Evolutionary conservation across 2,113 vertebrate species (phyloP).

Genomic region (Thamnaconus septentrionalis): DNA sequence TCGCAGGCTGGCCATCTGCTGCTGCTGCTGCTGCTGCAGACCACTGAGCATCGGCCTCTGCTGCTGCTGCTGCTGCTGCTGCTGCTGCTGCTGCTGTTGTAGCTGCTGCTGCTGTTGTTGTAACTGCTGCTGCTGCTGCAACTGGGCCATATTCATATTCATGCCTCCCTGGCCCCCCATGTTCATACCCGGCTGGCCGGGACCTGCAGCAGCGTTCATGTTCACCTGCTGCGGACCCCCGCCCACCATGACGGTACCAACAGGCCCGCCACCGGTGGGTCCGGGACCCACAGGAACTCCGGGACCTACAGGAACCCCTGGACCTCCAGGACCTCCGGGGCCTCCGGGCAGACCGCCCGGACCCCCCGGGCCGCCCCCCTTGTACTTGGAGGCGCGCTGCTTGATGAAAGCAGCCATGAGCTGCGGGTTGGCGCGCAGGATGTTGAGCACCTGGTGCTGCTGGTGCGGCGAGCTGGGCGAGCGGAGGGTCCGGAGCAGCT

Average conservation of each 20-base stretch:
- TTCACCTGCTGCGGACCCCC: slow-evolving; percentile 76
- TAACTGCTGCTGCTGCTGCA: slow-evolving; percentile 77
- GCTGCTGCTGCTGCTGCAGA: slow-evolving; percentile 73
- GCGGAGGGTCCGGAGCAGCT: slow-evolving; percentile 73
- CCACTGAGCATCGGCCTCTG: slow-evolving; percentile 71
- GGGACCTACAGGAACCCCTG: slow-evolving; percentile 49
- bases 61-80: slow-evolving; percentile 80
- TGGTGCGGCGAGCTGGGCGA: slow-evolving; percentile 77
- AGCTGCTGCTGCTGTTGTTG: slow-evolving; percentile 69
- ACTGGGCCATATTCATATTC: slow-evolving; percentile 69
- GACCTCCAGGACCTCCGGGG: slow-evolving; percentile 58
- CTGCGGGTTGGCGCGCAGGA: slow-evolving; percentile 94
- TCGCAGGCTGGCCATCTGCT: slow-evolving; percentile 38
- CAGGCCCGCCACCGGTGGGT: slow-evolving; percentile 64
- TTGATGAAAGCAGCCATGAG: slow-evolving; percentile 97
- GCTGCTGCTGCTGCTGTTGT: slow-evolving; percentile 81
- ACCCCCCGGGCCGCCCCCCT: slow-evolving; percentile 71
- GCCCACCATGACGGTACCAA: slow-evolving; percentile 68
- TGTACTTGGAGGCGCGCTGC: slow-evolving; percentile 90
- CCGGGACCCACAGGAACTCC: slow-evolving; percentile 73
- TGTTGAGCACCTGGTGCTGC: slow-evolving; percentile 79
- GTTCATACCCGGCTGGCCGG: slow-evolving; percentile 83
- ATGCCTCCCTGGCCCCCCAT: slow-evolving; percentile 71
- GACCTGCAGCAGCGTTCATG: slow-evolving; percentile 72
- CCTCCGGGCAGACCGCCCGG: slow-evolving; percentile 74